Percentiles rank a stretch among this genome's conserved stretches.
Evolutionary conservation across 2,888 invertebrate genomes (phyloP).

Genomic region (Cheilosia soror): DNA sequence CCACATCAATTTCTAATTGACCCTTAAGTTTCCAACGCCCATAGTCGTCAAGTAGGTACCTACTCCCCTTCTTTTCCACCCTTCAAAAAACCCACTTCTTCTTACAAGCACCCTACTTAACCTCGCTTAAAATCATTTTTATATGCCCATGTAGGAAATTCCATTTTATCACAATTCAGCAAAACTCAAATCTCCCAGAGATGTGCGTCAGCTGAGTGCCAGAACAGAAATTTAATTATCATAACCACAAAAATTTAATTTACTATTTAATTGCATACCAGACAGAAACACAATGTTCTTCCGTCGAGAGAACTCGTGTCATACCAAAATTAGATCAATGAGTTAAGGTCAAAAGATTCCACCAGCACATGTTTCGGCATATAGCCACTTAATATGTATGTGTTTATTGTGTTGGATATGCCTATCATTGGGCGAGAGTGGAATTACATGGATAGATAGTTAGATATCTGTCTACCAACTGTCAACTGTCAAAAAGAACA

Average conservation of each 20-base stretch:
- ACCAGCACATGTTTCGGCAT: conserved; percentile 49
- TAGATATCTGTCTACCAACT: neutral
- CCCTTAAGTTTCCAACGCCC: too few species aligned
- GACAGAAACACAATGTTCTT: conserved; percentile 66
- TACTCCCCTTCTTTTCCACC: too few species aligned
- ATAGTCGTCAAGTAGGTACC: too few species aligned
- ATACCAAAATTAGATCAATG: conserved; percentile 73
- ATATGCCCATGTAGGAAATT: neutral
- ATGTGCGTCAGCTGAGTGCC: conserved; percentile 66
- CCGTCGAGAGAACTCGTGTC: conserved; percentile 64
- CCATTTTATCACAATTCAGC: conserved; percentile 24
- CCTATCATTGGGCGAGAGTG: conserved; percentile 30
- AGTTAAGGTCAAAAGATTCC: conserved; percentile 75
- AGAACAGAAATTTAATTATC: conserved; percentile 65
- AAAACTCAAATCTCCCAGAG: conserved; percentile 9
- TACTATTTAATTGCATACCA: conserved; percentile 65
- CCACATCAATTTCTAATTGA: too few species aligned
- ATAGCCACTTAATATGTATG: conserved; percentile 1
- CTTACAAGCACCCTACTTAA: too few species aligned
- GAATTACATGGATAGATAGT: neutral
- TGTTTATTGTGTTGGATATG: conserved; percentile 21
- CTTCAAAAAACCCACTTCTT: too few species aligned
- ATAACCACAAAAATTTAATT: conserved; percentile 62
- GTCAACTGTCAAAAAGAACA: conserved; percentile 24
- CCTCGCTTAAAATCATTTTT: too few species aligned